These are phyloP conservation scores for Eupristina koningsbergeri DNA, from an alignment of 1,140 invertebrate species.

Conservation along the genomic window DNA sequence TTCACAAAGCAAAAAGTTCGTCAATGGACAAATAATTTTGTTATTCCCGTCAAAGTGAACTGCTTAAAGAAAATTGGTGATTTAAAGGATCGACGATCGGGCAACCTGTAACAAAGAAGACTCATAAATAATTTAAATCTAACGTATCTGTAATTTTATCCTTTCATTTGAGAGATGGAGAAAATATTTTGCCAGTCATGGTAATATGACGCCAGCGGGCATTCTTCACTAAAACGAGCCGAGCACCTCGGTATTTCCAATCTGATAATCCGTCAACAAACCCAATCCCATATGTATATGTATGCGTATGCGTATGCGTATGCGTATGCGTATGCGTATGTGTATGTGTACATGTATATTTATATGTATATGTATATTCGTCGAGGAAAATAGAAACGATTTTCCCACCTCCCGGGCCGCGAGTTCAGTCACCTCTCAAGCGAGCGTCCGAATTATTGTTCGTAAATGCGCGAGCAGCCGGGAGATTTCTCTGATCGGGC, in stretches of 20 bases:
- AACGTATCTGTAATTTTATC: background rate
- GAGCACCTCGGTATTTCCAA: background rate
- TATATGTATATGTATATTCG: too few relatives aligned
- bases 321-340: too few relatives aligned
- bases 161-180: background rate
- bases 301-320: too few relatives aligned
- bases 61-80: too few relatives aligned
- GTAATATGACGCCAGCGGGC: background rate
- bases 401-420: background rate
- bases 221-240: background rate
- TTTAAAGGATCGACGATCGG: too few relatives aligned
- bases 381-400: background rate
- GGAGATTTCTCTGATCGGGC: constrained; percentile 5
- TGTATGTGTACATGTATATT: too few relatives aligned
- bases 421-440: too few relatives aligned
- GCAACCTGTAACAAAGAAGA: background rate
- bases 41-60: too few relatives aligned
- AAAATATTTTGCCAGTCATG: background rate
- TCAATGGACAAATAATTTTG: too few relatives aligned
- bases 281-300: too few relatives aligned
- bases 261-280: background rate
- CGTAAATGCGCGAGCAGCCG: background rate
- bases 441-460: background rate
- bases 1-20: background rate
- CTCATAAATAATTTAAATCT: background rate